phyloP scores from a whole-genome alignment of 1,140 invertebrate genomes.

The Brachystomella parvula region DNA sequence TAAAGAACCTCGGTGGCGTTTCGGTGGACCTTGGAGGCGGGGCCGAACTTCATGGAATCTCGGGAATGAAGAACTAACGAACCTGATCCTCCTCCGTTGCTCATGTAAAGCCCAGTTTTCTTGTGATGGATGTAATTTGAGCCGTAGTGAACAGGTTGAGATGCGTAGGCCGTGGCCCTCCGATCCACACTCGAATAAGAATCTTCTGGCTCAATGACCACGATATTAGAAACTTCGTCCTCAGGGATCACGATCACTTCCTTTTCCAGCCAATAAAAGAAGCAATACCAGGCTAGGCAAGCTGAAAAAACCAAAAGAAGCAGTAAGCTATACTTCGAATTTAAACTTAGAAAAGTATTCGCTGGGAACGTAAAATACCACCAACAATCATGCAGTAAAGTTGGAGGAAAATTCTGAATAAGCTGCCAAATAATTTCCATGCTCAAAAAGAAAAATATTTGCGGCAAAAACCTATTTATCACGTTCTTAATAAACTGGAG shows the following conservation, averaged over 20 bases:
- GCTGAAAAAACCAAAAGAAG: no score
- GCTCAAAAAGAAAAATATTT: no score
- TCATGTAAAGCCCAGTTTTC: background rate
- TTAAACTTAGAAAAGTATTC: no score
- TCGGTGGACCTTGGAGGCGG: background rate
- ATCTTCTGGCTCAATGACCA: conserved; percentile 35
- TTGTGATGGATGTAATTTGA: background rate
- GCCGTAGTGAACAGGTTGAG: conserved; percentile 2
- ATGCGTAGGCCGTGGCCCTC: background rate
- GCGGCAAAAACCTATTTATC: no score
- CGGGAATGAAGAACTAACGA: background rate
- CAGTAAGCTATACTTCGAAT: no score
- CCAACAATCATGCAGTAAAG: no score
- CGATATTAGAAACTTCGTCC: conserved; percentile 36
- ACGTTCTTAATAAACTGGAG: no score
- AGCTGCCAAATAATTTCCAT: no score
- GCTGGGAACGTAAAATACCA: no score
- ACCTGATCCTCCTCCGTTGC: background rate
- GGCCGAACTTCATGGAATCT: conserved; percentile 5
- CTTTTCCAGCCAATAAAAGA: conserved; percentile 36
- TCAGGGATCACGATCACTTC: conserved; percentile 37
- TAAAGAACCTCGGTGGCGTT: background rate
- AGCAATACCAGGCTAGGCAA: conserved; percentile 33
- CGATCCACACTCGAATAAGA: background rate
- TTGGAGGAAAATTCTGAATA: no score